Percentiles rank a stretch among this genome's conserved stretches.
These are phyloP conservation scores for Coptodon bakossiorum DNA, from an alignment of 2,113 vertebrate species.

Conservation along the genomic window DNA sequence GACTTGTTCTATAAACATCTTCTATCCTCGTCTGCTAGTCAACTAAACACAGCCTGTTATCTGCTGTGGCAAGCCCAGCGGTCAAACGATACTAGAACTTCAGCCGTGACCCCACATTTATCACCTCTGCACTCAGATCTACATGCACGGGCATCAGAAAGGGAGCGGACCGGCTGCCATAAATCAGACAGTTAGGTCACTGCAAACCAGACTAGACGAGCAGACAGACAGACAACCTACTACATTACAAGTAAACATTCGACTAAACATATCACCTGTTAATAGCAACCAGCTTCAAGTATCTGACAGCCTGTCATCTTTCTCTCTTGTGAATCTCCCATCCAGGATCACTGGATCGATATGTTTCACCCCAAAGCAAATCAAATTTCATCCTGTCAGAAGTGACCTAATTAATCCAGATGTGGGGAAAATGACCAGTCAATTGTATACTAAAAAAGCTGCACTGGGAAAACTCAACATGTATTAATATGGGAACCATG, in stretches of 20 bases:
- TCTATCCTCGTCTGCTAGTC: neutral
- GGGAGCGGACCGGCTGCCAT: neutral
- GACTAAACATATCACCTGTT: slow-evolving; percentile 11
- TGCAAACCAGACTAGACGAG: neutral
- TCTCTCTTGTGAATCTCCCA: neutral
- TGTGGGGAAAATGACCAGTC: neutral
- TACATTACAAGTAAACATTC: neutral
- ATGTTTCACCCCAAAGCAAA: neutral
- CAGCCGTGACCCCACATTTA: slow-evolving; percentile 41
- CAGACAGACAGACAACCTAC: slow-evolving; percentile 8
- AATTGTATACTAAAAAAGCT: neutral
- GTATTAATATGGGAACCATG: neutral
- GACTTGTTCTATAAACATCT: neutral
- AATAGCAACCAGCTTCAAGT: neutral
- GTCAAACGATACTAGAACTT: slow-evolving; percentile 5
- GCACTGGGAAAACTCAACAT: neutral
- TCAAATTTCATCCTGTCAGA: neutral
- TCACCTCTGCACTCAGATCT: slow-evolving; percentile 37
- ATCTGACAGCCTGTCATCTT: neutral
- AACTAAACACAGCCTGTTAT: neutral
- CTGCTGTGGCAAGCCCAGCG: neutral
- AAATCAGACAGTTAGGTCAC: slow-evolving; percentile 6
- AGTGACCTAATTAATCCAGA: neutral
- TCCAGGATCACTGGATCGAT: neutral
- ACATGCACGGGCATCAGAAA: slow-evolving; percentile 17